Evolutionary conservation across 2,888 invertebrate species (phyloP).

Genomic region (Cryptocheilus praepositus): DNA sequence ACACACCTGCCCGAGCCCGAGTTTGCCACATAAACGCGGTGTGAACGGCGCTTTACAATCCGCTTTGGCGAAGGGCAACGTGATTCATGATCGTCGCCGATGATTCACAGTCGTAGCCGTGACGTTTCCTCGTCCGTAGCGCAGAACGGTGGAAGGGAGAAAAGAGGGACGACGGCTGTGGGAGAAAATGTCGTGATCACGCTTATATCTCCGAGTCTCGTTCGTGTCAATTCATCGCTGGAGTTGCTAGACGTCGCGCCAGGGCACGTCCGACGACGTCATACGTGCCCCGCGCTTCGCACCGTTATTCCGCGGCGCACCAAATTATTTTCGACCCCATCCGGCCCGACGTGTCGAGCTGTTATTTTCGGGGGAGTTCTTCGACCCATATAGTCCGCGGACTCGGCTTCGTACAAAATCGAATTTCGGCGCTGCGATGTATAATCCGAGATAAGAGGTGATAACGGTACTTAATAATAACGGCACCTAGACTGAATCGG

Average conservation of each 20-base stretch:
- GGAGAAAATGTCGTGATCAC: conserved; percentile 30
- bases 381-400: too few relatives aligned
- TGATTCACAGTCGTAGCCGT: conserved; percentile 52
- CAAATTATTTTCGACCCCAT: too few relatives aligned
- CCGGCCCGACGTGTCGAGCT: too few relatives aligned
- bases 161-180: conserved; percentile 29
- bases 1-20: conserved; percentile 6
- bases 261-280: conserved; percentile 7
- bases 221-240: conserved; percentile 15
- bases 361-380: too few relatives aligned
- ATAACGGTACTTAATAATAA: too few relatives aligned
- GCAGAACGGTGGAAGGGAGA: conserved; percentile 5
- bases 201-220: conserved; percentile 5
- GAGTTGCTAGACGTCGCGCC: conserved; percentile 17
- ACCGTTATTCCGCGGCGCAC: too few relatives aligned
- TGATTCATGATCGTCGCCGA: conserved; percentile 58
- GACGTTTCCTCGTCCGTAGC: conserved; percentile 49
- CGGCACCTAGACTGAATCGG: too few relatives aligned
- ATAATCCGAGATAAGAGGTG: too few relatives aligned
- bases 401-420: too few relatives aligned
- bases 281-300: conserved; percentile 6
- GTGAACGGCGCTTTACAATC: conserved; percentile 35
- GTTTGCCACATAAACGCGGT: conserved; percentile 8
- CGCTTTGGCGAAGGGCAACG: conserved; percentile 48
- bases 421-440: too few relatives aligned